Conservation (phyloP, 2,888 invertebrate genomes). For the Dynastes hyllus region DNA sequence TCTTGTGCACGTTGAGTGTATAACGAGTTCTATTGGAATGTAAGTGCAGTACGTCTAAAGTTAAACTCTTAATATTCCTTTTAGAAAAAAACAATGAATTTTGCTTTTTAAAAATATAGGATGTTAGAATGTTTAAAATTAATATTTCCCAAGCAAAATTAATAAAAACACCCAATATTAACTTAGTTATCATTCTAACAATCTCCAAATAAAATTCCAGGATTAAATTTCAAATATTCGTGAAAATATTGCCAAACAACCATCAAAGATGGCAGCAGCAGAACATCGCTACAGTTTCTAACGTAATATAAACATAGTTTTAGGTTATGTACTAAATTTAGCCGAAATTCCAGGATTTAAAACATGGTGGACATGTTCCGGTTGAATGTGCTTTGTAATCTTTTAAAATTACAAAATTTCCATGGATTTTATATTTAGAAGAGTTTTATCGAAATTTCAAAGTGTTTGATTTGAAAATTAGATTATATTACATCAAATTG, state of each 20-base stretch:
- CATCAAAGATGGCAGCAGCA: conserved; percentile 35
- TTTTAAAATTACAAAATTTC: too few relatives aligned
- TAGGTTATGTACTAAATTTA: conserved; percentile 44
- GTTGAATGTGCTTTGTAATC: not conserved
- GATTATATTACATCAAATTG: too few relatives aligned
- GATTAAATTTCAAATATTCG: conserved; percentile 2
- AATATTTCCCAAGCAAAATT: too few relatives aligned
- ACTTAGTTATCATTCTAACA: not conserved
- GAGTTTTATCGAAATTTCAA: too few relatives aligned
- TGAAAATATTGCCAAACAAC: not conserved
- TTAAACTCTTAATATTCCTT: not conserved
- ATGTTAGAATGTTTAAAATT: too few relatives aligned
- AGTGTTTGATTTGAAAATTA: too few relatives aligned
- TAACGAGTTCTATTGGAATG: too few relatives aligned
- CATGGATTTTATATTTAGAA: too few relatives aligned
- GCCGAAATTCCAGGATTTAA: not conserved
- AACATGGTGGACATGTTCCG: not conserved
- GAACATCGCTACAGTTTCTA: not conserved
- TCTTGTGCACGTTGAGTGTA: not conserved
- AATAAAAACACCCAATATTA: too few relatives aligned
- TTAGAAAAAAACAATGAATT: not conserved
- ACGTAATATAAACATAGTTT: conserved; percentile 18
- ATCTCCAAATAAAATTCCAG: not conserved
- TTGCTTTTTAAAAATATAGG: too few relatives aligned
- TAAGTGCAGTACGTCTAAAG: too few relatives aligned